Base-by-base conservation (phyloP, 2,797 vertebrate species). In the Sandelia bainsii region DNA sequence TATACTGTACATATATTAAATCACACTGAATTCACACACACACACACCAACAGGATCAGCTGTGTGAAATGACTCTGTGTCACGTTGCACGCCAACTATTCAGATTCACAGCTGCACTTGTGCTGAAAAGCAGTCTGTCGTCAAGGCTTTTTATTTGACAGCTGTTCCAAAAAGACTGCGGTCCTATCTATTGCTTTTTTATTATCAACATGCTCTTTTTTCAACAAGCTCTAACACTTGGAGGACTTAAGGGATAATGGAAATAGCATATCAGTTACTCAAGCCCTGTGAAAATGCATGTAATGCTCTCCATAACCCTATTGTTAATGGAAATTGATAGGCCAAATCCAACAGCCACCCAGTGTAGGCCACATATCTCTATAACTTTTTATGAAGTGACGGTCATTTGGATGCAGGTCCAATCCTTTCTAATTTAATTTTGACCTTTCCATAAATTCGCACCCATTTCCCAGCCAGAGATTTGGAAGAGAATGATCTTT, bases 381-480 rank as follows among this genome's bases (percentile, higher is more conserved):
- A 58, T 80, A 83, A 87, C 72, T 83, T 88, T 46, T 89, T 86
- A 87, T 72, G 71, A 85, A 87, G 87, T 63, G 86, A 82, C 16
- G 75, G 83, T 87, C 74, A 88, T 89, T 87, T 73, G 54, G 82
- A 75, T 82, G 69, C 77, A 61, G 80, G 63, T 85, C 74, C 64
- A 62, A 78, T 87, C 72, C 72, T 69, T 87, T 83, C 75, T 92
- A 70, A 92, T 91, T 90, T 85, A 81, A 87, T 91, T 85, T 45
- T 86, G 89, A 93, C 92, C 90, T 93, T 92, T 92, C 83, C 83
- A 89, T 91, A 87, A 92, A 93, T 93, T 81, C 88, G 87, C 83
- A 89, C 84, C 75, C 59, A 60, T 87, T 88, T 83, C 62, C 69
- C 53, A 77, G 75, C 71, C 83, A 62, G 73, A 84, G 75, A 83